A percentile compares a stretch with the other conserved stretches of the same genome.
Evolutionary conservation across 1,140 invertebrate genomes (phyloP).

Genomic region (Gonatopus flavifemur): DNA sequence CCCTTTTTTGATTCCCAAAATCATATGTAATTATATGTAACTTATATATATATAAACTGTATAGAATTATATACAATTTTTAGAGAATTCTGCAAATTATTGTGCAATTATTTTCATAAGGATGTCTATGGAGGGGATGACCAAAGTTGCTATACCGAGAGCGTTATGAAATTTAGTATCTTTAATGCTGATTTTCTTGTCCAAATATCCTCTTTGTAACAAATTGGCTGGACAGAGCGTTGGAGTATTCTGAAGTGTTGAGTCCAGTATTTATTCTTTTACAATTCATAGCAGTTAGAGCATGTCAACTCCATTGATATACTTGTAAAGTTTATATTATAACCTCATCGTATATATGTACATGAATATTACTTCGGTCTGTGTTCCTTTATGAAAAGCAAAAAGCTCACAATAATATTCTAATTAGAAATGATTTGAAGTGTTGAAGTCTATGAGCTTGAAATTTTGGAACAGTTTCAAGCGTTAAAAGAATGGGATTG

Average conservation of each 20-base stretch:
- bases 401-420: no score
- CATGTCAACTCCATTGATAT: constrained; percentile 79
- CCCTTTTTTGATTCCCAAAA: no score
- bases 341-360: not conserved
- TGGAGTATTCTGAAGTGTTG: constrained; percentile 90
- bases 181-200: constrained; percentile 83
- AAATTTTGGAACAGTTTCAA: no score
- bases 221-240: constrained; percentile 79
- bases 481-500: no score
- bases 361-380: not conserved
- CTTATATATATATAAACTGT: no score
- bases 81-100: no score
- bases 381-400: not conserved
- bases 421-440: no score
- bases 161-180: constrained; percentile 85
- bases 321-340: not conserved
- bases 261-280: constrained; percentile 89
- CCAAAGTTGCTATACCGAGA: constrained; percentile 74
- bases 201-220: constrained; percentile 89
- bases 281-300: constrained; percentile 86
- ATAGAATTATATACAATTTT: no score
- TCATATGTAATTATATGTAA: no score
- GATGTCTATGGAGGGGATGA: constrained; percentile 80
- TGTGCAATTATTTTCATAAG: constrained; percentile 91
- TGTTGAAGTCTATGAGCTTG: no score